Conservation (phyloP, 2,888 invertebrate genomes). For the Vesta saturnalis region DNA sequence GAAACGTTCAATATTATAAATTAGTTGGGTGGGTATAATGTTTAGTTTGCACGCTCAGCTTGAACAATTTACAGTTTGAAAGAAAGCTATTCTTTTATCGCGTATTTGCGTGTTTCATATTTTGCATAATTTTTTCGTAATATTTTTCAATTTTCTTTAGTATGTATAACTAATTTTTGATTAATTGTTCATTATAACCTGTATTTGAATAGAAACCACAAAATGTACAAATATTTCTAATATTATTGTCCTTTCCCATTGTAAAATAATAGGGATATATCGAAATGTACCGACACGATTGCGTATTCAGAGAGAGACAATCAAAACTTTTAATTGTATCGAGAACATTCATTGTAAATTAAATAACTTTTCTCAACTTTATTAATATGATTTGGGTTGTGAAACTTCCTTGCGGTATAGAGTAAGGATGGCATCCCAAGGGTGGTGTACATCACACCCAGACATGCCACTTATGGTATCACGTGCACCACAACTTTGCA, state of each 20-base stretch:
- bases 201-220: background rate
- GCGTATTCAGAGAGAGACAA: slow-evolving; percentile 26
- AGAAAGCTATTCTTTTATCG: slow-evolving; percentile 25
- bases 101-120: slow-evolving; percentile 21
- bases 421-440: slow-evolving; percentile 33
- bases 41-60: slow-evolving; percentile 22
- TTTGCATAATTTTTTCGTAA: slow-evolving; percentile 19
- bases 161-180: background rate
- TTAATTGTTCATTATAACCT: background rate
- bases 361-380: slow-evolving; percentile 42
- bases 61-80: slow-evolving; percentile 24
- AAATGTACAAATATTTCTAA: background rate
- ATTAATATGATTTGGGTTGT: slow-evolving; percentile 41
- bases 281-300: slow-evolving; percentile 14
- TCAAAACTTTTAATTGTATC: slow-evolving; percentile 41
- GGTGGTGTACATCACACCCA: slow-evolving; percentile 37
- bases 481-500: slow-evolving; percentile 39
- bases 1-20: slow-evolving; percentile 26
- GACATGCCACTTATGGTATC: slow-evolving; percentile 37
- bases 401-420: slow-evolving; percentile 20
- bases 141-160: slow-evolving; percentile 21
- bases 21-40: slow-evolving; percentile 24
- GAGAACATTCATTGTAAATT: slow-evolving; percentile 38
- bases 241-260: too few relatives aligned
- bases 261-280: too few relatives aligned